A percentile compares a stretch with the other conserved stretches of the same genome.
These are phyloP conservation scores for Apis laboriosa DNA, from an alignment of 1,140 invertebrate genomes.

Conservation along the genomic window DNA sequence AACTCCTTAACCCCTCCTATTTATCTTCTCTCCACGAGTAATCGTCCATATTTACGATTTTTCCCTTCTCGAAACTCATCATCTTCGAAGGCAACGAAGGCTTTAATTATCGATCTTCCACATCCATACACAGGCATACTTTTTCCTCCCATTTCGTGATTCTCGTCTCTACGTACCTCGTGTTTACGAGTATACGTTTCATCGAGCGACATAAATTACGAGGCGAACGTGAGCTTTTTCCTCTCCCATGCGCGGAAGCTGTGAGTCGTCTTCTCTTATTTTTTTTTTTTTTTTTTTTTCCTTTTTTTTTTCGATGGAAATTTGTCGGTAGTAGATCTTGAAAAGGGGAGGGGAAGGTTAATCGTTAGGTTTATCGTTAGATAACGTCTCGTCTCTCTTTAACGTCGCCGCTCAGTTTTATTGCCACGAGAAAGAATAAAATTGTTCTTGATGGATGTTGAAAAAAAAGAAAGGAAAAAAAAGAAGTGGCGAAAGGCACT, in stretches of 20 bases:
- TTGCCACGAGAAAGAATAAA: not conserved
- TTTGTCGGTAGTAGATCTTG: not conserved
- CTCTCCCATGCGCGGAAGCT: too few relatives aligned
- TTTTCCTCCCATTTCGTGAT: not conserved
- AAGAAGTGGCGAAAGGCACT: not conserved
- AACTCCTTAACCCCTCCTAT: slow-evolving; percentile 12
- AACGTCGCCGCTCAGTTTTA: not conserved
- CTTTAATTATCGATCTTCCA: not conserved
- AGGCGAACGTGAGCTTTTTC: not conserved
- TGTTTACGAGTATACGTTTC: too few relatives aligned
- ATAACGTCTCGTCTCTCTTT: not conserved
- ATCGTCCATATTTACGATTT: slow-evolving; percentile 56
- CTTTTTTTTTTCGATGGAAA: not conserved
- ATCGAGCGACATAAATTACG: too few relatives aligned
- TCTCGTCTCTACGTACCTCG: not conserved
- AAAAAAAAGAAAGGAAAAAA: too few relatives aligned
- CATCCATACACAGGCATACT: too few relatives aligned
- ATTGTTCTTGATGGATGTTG: not conserved
- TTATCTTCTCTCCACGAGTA: slow-evolving; percentile 56
- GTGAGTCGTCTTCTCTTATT: not conserved
- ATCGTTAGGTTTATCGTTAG: not conserved
- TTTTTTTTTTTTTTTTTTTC: not conserved
- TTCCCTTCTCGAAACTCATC: slow-evolving; percentile 44
- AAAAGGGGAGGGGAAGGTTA: not conserved
- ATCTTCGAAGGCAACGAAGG: not conserved